Evolutionary conservation across 2,797 vertebrate species (phyloP).

Genomic region (Mergus octosetaceus): DNA sequence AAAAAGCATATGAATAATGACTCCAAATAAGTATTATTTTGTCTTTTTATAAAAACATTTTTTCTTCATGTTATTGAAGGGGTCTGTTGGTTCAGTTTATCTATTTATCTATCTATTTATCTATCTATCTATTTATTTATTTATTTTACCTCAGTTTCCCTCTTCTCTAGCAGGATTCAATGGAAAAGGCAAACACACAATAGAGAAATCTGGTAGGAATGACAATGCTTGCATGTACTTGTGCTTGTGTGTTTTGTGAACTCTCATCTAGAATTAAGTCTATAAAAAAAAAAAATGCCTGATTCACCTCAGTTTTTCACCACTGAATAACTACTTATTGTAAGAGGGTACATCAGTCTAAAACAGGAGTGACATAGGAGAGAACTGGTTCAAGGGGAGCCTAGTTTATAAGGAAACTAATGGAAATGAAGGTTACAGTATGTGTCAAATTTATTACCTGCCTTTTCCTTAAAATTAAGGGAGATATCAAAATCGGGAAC

Average conservation of each 20-base stretch:
- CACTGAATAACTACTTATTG: background rate
- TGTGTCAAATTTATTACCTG: background rate
- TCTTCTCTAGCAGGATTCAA: background rate
- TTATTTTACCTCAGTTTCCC: background rate
- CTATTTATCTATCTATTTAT: no score
- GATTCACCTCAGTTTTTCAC: background rate
- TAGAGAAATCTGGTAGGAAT: background rate
- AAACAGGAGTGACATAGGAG: background rate
- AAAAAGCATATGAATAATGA: background rate
- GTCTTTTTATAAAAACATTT: background rate
- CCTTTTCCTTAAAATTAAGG: background rate
- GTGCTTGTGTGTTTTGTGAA: background rate
- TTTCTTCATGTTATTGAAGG: background rate
- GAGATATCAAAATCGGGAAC: background rate
- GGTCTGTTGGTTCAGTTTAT: background rate
- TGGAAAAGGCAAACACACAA: background rate
- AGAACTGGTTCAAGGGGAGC: background rate
- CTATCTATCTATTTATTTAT: no score
- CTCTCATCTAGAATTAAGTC: background rate
- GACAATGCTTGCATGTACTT: background rate
- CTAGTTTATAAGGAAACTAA: background rate
- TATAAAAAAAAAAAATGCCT: background rate
- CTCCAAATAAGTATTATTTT: background rate
- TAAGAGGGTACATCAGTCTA: background rate
- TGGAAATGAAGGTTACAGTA: background rate